phyloP scores from a whole-genome alignment of 1,140 invertebrate species.

The Cardiocondyla obscurior region DNA sequence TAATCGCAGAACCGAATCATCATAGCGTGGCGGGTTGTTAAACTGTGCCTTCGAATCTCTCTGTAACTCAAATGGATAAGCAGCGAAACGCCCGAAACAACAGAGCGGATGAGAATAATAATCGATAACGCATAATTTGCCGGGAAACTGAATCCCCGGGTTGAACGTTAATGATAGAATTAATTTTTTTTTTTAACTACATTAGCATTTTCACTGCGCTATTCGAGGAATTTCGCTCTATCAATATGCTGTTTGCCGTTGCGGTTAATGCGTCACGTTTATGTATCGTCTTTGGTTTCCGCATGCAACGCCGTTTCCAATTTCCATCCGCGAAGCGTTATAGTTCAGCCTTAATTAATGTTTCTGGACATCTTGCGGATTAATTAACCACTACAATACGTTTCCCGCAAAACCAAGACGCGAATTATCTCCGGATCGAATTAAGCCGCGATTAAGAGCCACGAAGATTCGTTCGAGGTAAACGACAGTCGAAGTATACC shows the following conservation, averaged over 20 bases:
- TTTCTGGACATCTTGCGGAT: neutral
- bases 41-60: neutral
- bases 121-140: slow-evolving; percentile 61
- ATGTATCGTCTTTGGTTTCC: neutral
- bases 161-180: slow-evolving; percentile 45
- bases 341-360: neutral
- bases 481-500: neutral
- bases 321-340: neutral
- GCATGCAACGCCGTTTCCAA: neutral
- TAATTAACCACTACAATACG: slow-evolving; percentile 11
- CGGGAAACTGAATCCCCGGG: slow-evolving; percentile 41
- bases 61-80: slow-evolving; percentile 8
- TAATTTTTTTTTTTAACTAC: slow-evolving; percentile 47
- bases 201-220: neutral
- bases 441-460: slow-evolving; percentile 11
- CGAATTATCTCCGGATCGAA: slow-evolving; percentile 12
- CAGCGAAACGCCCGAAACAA: slow-evolving; percentile 55
- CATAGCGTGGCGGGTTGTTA: slow-evolving; percentile 1
- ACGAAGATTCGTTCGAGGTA: neutral
- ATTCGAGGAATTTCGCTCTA: neutral
- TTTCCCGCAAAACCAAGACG: neutral
- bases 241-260: slow-evolving; percentile 3
- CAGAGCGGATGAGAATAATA: slow-evolving; percentile 58
- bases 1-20: neutral
- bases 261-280: slow-evolving; percentile 18